A percentile compares a stretch with the other conserved stretches of the same genome.
Conservation (phyloP, 2,797 vertebrate species). For the Hypotaenidia philippensis region DNA sequence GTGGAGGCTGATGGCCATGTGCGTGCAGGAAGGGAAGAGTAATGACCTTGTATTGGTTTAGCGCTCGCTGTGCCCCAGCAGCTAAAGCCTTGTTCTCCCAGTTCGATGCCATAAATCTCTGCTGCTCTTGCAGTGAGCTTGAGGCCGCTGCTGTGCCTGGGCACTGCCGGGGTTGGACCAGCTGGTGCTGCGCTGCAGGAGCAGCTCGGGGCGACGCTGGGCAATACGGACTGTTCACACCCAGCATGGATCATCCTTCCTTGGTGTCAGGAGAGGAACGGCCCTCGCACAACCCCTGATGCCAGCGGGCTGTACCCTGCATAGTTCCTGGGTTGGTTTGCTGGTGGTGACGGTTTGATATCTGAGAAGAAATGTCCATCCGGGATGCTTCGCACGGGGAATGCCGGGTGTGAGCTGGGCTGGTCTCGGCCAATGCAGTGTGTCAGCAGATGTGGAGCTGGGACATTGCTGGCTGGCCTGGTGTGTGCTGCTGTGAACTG, state of each 20-base stretch:
- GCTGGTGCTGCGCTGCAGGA: not conserved
- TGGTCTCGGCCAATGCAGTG: not conserved
- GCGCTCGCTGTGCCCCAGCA: not conserved
- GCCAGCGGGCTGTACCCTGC: not conserved
- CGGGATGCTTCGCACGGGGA: not conserved
- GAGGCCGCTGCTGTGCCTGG: not conserved
- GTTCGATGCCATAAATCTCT: not conserved
- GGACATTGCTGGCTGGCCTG: not conserved
- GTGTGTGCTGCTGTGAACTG: not conserved
- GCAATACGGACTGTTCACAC: not conserved
- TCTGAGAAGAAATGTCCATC: not conserved
- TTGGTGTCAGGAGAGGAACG: not conserved
- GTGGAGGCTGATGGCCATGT: not conserved
- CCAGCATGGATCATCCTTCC: slow-evolving; percentile 3
- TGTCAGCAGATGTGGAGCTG: not conserved
- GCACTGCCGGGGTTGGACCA: not conserved
- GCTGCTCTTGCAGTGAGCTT: not conserved
- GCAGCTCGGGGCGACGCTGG: not conserved
- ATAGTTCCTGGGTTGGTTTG: not conserved
- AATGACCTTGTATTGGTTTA: not conserved
- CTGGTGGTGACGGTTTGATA: not conserved
- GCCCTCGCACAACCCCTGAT: not conserved
- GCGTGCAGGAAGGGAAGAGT: not conserved
- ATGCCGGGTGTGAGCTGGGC: not conserved
- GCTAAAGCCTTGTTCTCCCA: not conserved